phyloP scores from a whole-genome alignment of 2,888 invertebrate species.

The Rutpela maculata region DNA sequence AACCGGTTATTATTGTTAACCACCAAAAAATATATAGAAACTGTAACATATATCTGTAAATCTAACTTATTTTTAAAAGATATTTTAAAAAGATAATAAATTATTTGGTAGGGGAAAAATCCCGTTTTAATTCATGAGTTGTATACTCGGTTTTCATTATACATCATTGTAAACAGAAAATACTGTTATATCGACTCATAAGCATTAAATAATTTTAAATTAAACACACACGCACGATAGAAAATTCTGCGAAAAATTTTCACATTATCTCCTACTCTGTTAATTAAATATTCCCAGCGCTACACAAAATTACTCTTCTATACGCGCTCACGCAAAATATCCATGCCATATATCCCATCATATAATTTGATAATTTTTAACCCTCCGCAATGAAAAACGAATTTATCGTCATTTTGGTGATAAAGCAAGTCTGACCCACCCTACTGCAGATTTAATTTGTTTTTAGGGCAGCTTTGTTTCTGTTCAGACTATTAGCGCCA shows the following conservation, averaged over 20 bases:
- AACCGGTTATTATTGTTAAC: too few species aligned
- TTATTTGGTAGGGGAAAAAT: too few species aligned
- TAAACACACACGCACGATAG: conserved; percentile 21
- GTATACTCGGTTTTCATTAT: neutral
- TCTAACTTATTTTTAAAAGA: too few species aligned
- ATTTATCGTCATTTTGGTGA: neutral
- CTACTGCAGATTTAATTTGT: neutral
- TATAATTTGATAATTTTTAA: conserved; percentile 18
- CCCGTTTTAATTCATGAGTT: neutral
- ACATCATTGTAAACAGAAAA: conserved; percentile 7
- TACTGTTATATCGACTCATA: neutral
- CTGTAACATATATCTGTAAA: too few species aligned
- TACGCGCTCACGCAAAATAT: conserved; percentile 21
- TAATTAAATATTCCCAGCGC: conserved; percentile 24
- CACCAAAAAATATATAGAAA: too few species aligned
- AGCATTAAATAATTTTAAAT: conserved; percentile 25
- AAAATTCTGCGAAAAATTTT: conserved; percentile 24
- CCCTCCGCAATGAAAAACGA: neutral
- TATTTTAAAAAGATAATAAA: too few species aligned
- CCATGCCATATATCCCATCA: conserved; percentile 18
- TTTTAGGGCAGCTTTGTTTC: neutral
- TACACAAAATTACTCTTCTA: conserved; percentile 20
- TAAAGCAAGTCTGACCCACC: neutral
- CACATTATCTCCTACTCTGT: conserved; percentile 24
- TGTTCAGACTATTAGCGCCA: neutral